Evolutionary conservation across 2,113 vertebrate species (phyloP).

Genomic region (Rhodinocichla rosea): DNA sequence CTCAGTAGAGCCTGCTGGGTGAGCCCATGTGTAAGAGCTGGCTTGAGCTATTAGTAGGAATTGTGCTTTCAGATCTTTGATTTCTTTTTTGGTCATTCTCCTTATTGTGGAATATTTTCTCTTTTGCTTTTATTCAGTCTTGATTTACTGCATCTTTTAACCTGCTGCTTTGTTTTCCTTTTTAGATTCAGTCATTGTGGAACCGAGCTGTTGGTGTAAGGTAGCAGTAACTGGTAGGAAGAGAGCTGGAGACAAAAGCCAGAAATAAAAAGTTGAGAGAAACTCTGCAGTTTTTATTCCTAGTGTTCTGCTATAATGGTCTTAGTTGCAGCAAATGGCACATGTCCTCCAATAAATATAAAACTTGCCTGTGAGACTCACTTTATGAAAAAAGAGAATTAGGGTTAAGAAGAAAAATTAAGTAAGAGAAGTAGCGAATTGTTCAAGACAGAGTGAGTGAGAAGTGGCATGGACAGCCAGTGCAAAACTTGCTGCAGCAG

Average conservation of each 20-base stretch:
- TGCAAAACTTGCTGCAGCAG: background rate
- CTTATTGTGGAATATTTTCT: background rate
- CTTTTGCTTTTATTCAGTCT: background rate
- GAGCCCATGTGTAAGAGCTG: background rate
- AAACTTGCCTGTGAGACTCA: background rate
- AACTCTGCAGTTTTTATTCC: background rate
- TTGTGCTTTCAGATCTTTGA: background rate
- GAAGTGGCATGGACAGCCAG: background rate
- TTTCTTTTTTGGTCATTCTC: background rate
- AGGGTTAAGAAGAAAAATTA: background rate
- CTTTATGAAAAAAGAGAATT: background rate
- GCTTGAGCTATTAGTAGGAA: background rate
- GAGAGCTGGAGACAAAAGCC: background rate
- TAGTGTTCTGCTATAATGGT: background rate
- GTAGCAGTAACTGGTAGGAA: background rate
- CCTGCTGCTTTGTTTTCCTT: background rate
- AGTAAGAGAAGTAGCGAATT: background rate
- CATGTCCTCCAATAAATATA: background rate
- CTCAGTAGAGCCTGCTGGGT: rapidly evolving
- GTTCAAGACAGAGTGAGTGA: background rate
- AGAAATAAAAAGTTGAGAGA: conserved; percentile 1
- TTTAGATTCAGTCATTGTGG: background rate
- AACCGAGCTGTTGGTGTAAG: background rate
- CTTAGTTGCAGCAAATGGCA: background rate
- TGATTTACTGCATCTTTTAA: background rate